Evolutionary conservation across 2,888 invertebrate species (phyloP).

Genomic region (Cerceris ruficornis): DNA sequence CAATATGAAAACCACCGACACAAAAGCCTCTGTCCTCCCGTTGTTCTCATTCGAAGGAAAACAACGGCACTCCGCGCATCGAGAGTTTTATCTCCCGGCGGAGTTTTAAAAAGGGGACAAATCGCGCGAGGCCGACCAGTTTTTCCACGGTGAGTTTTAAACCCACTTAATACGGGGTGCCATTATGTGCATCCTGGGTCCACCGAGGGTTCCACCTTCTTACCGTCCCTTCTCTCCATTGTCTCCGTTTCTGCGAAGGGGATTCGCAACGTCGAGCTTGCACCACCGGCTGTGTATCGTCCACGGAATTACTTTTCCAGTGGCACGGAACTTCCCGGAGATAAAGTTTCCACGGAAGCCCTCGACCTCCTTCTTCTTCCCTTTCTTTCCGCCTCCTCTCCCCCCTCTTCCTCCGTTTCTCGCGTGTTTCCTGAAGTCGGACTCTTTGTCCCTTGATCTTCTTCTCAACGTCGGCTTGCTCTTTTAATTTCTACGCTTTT

Average conservation of each 20-base stretch:
- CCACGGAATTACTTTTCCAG: slow-evolving; percentile 57
- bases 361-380: slow-evolving; percentile 8
- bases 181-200: slow-evolving; percentile 11
- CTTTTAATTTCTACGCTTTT: neutral
- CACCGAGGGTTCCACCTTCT: neutral
- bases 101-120: neutral
- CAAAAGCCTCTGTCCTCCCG: neutral
- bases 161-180: slow-evolving; percentile 24
- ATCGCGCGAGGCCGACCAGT: neutral
- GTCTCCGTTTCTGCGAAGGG: slow-evolving; percentile 6
- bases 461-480: neutral
- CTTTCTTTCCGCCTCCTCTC: neutral
- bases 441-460: neutral
- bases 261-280: slow-evolving; percentile 19
- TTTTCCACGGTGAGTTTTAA: slow-evolving; percentile 13
- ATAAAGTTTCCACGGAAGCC: slow-evolving; percentile 46
- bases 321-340: slow-evolving; percentile 45
- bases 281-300: slow-evolving; percentile 43
- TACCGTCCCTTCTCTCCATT: neutral
- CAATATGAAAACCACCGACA: neutral
- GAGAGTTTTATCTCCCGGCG: neutral
- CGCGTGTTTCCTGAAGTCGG: neutral
- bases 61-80: neutral
- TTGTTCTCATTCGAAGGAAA: neutral
- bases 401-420: neutral